phyloP scores from a whole-genome alignment of 2,888 invertebrate species.

The Cephus pulcher region DNA sequence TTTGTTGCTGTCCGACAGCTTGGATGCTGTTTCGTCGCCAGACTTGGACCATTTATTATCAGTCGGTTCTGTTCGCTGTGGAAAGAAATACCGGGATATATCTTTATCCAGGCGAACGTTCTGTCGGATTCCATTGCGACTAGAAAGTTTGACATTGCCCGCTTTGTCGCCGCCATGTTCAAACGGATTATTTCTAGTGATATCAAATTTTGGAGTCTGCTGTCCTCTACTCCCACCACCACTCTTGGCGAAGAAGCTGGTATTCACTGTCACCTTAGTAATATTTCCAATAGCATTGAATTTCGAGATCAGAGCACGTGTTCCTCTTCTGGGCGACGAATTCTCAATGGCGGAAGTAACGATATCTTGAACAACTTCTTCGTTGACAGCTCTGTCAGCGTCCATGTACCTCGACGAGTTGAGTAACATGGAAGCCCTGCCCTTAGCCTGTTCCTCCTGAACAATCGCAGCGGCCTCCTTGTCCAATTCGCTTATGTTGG shows the following conservation, averaged over 20 bases:
- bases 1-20: background rate
- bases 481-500: slow-evolving; percentile 84
- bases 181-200: slow-evolving; percentile 25
- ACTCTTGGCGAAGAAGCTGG: slow-evolving; percentile 69
- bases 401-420: slow-evolving; percentile 32
- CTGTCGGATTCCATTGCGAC: slow-evolving; percentile 4
- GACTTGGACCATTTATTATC: slow-evolving; percentile 16
- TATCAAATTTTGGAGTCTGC: slow-evolving; percentile 20
- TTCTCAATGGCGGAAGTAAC: slow-evolving; percentile 53
- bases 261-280: slow-evolving; percentile 69
- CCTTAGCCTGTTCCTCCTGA: slow-evolving; percentile 68
- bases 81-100: slow-evolving; percentile 52
- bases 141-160: slow-evolving; percentile 10
- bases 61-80: slow-evolving; percentile 33
- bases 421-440: slow-evolving; percentile 50
- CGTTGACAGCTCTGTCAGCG: slow-evolving; percentile 36
- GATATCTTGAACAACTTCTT: slow-evolving; percentile 51
- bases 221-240: slow-evolving; percentile 31
- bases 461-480: slow-evolving; percentile 83
- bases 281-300: slow-evolving; percentile 74
- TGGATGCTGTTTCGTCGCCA: background rate
- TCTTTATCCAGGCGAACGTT: slow-evolving; percentile 41
- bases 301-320: slow-evolving; percentile 72
- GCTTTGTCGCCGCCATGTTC: slow-evolving; percentile 26
- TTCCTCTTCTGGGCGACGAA: slow-evolving; percentile 53